Percentiles rank a stretch among this genome's conserved stretches.
Conservation (phyloP, 2,888 invertebrate species). For the Sphaerolaimus hirsutus region DNA sequence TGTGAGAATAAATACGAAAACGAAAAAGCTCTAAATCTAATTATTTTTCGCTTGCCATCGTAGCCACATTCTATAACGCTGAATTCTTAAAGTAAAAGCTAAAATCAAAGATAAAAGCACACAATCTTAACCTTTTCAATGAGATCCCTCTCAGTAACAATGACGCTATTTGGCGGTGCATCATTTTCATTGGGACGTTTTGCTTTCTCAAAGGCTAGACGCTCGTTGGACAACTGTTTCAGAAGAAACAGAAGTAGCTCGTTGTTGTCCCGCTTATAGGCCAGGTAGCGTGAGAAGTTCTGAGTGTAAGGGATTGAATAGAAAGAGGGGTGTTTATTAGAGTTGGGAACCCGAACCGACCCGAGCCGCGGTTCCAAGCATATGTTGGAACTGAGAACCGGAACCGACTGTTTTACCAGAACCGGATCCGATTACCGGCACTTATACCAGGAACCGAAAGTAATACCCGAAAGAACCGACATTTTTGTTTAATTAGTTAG, state of each 20-base stretch:
- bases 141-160: slow-evolving; percentile 59
- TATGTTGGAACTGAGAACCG: not conserved
- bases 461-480: too few species aligned
- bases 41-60: not conserved
- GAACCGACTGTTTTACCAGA: not conserved
- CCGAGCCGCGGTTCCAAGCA: not conserved
- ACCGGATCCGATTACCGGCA: too few species aligned
- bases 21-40: too few species aligned
- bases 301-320: slow-evolving; percentile 29
- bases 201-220: slow-evolving; percentile 12
- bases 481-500: too few species aligned
- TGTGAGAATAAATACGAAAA: too few species aligned
- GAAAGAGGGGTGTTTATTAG: not conserved
- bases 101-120: not conserved
- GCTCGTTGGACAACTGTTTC: slow-evolving; percentile 42
- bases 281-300: slow-evolving; percentile 74
- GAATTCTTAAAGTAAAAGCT: too few species aligned
- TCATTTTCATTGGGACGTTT: slow-evolving; percentile 6
- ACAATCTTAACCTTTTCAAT: slow-evolving; percentile 40
- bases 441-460: too few species aligned
- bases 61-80: too few species aligned
- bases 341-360: not conserved
- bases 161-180: slow-evolving; percentile 35
- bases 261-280: slow-evolving; percentile 80
- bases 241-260: slow-evolving; percentile 81